Conservation (phyloP, 2,113 vertebrate genomes). For the Brachirus orientalis region DNA sequence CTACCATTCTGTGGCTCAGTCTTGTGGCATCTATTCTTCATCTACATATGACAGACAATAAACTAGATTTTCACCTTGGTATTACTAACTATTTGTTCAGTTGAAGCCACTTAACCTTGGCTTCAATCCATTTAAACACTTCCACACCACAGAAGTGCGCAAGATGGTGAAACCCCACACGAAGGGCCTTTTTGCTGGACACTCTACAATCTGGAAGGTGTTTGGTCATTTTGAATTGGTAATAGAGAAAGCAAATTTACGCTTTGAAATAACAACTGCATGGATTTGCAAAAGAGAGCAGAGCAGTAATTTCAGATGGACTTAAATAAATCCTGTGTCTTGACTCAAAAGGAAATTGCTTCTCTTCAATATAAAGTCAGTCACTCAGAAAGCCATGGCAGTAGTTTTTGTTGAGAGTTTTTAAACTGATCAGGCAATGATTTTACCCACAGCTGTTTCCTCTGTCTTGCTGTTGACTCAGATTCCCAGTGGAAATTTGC, state of each 20-base stretch:
- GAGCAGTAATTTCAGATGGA: not conserved
- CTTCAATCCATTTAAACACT: slow-evolving; percentile 53
- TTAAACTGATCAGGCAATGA: slow-evolving; percentile 29
- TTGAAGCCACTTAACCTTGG: slow-evolving; percentile 47
- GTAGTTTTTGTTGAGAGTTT: slow-evolving; percentile 10
- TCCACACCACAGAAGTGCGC: slow-evolving; percentile 20
- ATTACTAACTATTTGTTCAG: slow-evolving; percentile 45
- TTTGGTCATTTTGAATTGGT: slow-evolving; percentile 17
- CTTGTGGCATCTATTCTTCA: slow-evolving; percentile 21
- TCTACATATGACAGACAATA: slow-evolving; percentile 33
- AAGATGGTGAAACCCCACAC: slow-evolving; percentile 9
- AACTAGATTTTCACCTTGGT: slow-evolving; percentile 38
- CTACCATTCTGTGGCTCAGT: slow-evolving; percentile 2
- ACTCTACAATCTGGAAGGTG: slow-evolving; percentile 28
- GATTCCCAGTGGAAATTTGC: slow-evolving; percentile 66
- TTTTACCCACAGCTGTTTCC: slow-evolving; percentile 61
- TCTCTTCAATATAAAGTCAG: no score
- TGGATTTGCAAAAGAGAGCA: not conserved
- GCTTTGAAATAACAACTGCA: not conserved
- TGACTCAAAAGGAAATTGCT: no score
- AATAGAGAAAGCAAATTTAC: slow-evolving; percentile 27
- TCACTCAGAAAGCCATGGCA: no score
- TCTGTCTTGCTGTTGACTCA: slow-evolving; percentile 64
- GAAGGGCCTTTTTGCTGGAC: slow-evolving; percentile 19
- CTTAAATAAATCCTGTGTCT: not conserved